Base-by-base conservation (phyloP, 1,140 invertebrate species). In the Pseudoatta argentina region DNA sequence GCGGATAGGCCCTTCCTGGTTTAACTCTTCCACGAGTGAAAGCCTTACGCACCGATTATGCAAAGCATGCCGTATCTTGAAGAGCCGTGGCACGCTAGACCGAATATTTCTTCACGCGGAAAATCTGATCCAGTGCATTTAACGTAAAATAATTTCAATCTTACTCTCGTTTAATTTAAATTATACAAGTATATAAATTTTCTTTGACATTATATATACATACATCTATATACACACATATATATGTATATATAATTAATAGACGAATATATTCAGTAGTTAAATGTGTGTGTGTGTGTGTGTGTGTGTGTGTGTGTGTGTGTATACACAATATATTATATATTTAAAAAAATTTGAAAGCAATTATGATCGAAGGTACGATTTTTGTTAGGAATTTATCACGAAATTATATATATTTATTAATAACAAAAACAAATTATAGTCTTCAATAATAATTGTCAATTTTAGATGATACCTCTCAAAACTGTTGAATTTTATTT, bases 31-130 rank as follows among this genome's bases (percentile, higher is more conserved):
- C n/a, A 82, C 12, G 67, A 53, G 53, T 82, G 67, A 73, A 30
- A 73, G 39, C 53, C 67, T 61, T 69, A 73, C 79, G 79, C 79
- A 61, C 67, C 55, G 79, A 72, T 82, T 82, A 82, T 82, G 79
- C 79, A 82, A 82, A 82, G 39, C 39, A 44, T 34, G 79, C 24
- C 69, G 39, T 73, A 82, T 82, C 79, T 82, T 69, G 14, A 61
- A 48, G 53, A 59, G 53, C 24, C 16, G 8, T 69, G 48, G 24
- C 53, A 82, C 24, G 78, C 78, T 72, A 82, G 66, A 71, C 34
- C 53, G 67, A 48, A 59, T 71, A 44, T 82, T 71, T 72, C 78
- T 72, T 82, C 67, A 71, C 64, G 77, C 53, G 39, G 69, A 59
- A 71, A 82, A 14, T 30, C 34, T 16, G 53, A 53, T 34, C n/a